A percentile compares a stretch with the other conserved stretches of the same genome.
Conservation (phyloP, 2,113 vertebrate species). For the Dromas ardeola region DNA sequence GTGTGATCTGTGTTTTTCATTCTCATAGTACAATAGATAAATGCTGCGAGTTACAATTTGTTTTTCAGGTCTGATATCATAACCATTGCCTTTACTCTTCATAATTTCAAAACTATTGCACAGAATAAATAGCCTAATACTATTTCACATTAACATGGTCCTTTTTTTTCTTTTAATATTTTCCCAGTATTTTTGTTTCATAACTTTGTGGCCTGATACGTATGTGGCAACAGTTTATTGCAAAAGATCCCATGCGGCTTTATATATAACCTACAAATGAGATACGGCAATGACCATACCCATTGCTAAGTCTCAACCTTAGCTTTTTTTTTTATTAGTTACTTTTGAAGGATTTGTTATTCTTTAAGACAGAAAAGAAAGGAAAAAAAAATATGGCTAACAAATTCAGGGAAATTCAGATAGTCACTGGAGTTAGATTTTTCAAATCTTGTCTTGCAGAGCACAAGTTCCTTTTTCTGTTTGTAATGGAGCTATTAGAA, state of each 20-base stretch:
- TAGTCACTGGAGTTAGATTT: background rate
- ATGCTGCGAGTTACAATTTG: background rate
- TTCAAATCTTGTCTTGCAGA: background rate
- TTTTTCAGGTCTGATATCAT: background rate
- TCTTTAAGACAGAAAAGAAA: background rate
- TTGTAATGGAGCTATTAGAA: background rate
- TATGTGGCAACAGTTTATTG: slow-evolving; percentile 8
- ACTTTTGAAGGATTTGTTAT: background rate
- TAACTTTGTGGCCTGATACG: background rate
- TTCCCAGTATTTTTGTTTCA: background rate
- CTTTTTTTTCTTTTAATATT: background rate
- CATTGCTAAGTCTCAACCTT: background rate
- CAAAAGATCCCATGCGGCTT: background rate
- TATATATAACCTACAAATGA: background rate
- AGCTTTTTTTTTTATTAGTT: background rate
- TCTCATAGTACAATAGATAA: background rate
- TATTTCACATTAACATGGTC: background rate
- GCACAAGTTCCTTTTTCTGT: background rate
- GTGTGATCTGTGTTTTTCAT: background rate
- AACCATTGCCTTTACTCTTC: slow-evolving; percentile 19
- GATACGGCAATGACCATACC: background rate
- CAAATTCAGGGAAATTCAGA: background rate
- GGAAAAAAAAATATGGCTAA: background rate
- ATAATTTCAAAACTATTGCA: background rate
- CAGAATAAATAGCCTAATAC: background rate